Percentiles rank a stretch among this genome's conserved stretches.
Evolutionary conservation across 2,797 vertebrate genomes (phyloP).

Genomic region (Pipistrellus kuhlii): DNA sequence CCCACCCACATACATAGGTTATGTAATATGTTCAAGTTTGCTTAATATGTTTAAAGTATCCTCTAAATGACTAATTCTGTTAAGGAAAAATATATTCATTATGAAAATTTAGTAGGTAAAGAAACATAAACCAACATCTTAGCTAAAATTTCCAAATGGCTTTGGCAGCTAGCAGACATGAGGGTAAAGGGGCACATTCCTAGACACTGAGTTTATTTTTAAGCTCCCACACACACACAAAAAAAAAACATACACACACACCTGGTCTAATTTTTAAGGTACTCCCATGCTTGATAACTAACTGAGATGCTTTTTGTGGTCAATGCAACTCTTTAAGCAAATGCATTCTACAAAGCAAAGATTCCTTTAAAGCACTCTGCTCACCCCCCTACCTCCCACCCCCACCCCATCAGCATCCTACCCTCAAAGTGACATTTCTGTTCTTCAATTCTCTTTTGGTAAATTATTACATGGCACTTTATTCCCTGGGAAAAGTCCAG

Average conservation of each 20-base stretch:
- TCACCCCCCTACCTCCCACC: background rate
- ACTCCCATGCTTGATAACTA: background rate
- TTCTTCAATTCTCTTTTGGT: slow-evolving; percentile 39
- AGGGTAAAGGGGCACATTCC: background rate
- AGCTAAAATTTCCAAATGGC: slow-evolving; percentile 56
- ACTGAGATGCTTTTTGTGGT: background rate
- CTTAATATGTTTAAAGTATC: background rate
- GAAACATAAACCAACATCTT: slow-evolving; percentile 20
- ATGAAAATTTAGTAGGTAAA: slow-evolving; percentile 59
- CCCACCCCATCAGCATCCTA: background rate
- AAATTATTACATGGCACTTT: slow-evolving; percentile 45
- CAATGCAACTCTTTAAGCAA: background rate
- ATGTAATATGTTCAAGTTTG: background rate
- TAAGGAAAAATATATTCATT: background rate
- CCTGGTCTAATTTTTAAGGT: slow-evolving; percentile 31
- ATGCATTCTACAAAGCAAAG: slow-evolving; percentile 32
- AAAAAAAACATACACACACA: background rate
- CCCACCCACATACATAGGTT: background rate
- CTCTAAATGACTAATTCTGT: slow-evolving; percentile 12
- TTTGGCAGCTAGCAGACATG: slow-evolving; percentile 29
- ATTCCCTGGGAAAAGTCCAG: slow-evolving; percentile 31
- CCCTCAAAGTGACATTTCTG: background rate
- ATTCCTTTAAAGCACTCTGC: background rate
- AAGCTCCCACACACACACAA: background rate
- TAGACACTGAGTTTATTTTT: slow-evolving; percentile 18